Evolutionary conservation across 1,140 invertebrate genomes (phyloP).

Genomic region (Streblospio benedicti): DNA sequence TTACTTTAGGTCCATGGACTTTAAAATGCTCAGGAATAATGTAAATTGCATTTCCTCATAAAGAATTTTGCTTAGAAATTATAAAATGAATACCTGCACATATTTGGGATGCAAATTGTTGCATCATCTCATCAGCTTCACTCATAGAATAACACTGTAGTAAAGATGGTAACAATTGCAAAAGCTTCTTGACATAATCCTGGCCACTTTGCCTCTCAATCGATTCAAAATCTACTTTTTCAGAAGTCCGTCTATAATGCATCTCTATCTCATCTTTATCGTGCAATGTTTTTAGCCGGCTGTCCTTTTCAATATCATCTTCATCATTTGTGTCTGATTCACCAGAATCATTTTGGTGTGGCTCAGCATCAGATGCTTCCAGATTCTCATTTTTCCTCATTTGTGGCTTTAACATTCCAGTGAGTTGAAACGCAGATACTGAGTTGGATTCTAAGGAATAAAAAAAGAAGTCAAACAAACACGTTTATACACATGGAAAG

Average conservation of each 20-base stretch:
- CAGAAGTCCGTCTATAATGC: constrained; percentile 37
- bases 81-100: constrained; percentile 63
- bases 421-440: too few species aligned
- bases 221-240: constrained; percentile 63
- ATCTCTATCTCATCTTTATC: background rate
- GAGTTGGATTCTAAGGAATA: too few species aligned
- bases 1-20: too few species aligned
- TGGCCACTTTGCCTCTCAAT: constrained; percentile 68
- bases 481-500: too few species aligned
- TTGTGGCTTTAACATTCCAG: too few species aligned
- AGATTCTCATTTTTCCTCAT: too few species aligned
- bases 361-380: too few species aligned
- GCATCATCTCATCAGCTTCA: constrained; percentile 78
- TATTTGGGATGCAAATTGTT: constrained; percentile 82
- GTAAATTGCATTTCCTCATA: too few species aligned
- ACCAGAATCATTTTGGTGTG: too few species aligned
- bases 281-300: background rate
- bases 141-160: constrained; percentile 63
- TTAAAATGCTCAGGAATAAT: too few species aligned
- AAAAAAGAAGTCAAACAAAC: too few species aligned
- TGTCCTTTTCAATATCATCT: background rate
- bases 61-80: too few species aligned
- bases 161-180: constrained; percentile 62
- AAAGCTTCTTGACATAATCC: constrained; percentile 64
- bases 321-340: background rate